Percentiles rank a stretch among this genome's conserved stretches.
Evolutionary conservation across 2,113 vertebrate genomes (phyloP).

Genomic region (Vulpes lagopus): DNA sequence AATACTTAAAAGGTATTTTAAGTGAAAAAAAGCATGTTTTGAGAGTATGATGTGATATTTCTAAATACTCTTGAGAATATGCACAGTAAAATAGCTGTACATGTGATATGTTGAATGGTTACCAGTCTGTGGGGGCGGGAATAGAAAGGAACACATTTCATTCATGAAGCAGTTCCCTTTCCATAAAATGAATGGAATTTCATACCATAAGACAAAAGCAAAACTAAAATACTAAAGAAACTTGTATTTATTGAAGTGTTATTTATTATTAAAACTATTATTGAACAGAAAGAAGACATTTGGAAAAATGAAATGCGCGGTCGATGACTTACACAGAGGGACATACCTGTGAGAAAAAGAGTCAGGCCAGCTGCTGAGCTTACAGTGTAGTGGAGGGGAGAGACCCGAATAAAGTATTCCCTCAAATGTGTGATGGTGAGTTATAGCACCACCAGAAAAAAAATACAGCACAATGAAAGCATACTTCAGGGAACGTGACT

Average conservation of each 20-base stretch:
- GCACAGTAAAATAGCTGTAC: background rate
- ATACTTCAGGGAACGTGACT: rapidly evolving
- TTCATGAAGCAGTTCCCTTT: background rate
- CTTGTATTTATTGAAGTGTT: background rate
- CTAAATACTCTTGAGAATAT: background rate
- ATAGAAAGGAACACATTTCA: background rate
- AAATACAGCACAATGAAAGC: rapidly evolving
- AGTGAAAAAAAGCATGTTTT: background rate
- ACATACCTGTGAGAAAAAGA: too few relatives aligned
- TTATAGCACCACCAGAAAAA: rapidly evolving
- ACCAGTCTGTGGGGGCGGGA: too few relatives aligned
- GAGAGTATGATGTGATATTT: background rate
- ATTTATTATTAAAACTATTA: background rate
- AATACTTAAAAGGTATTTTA: background rate
- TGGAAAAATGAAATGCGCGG: background rate
- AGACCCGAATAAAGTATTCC: background rate
- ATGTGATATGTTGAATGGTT: background rate
- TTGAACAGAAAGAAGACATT: background rate
- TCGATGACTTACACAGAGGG: background rate
- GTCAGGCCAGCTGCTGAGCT: background rate
- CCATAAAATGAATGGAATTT: background rate
- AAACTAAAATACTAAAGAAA: background rate
- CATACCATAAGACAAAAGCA: background rate
- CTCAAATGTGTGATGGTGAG: background rate
- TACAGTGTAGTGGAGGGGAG: background rate